Evolutionary conservation across 2,797 vertebrate species (phyloP).

Genomic region (Micropoecilia bifurca): DNA sequence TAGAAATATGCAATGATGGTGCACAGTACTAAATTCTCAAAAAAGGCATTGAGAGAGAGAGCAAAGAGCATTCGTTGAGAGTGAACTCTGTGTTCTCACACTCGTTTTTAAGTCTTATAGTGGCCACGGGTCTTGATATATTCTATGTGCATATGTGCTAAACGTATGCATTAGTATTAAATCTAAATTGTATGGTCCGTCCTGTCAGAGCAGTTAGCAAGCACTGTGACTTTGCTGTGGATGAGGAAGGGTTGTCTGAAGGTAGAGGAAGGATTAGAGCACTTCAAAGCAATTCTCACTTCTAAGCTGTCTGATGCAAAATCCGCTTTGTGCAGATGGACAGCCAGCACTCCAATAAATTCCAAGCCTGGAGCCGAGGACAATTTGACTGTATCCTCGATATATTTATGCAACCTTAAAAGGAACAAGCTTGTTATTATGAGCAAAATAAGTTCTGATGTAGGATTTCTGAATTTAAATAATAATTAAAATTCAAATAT

Average conservation of each 20-base stretch:
- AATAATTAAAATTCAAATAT: neutral
- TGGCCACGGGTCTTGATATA: neutral
- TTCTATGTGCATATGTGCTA: neutral
- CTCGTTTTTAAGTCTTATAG: neutral
- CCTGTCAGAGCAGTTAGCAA: conserved; percentile 41
- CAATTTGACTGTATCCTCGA: conserved; percentile 43
- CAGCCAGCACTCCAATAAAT: conserved; percentile 63
- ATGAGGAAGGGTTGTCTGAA: conserved; percentile 79
- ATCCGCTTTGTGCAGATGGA: conserved; percentile 79
- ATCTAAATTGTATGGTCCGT: conserved; percentile 34
- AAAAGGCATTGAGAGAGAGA: neutral
- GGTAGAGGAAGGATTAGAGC: conserved; percentile 80
- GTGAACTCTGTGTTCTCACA: neutral
- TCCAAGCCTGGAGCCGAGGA: conserved; percentile 42
- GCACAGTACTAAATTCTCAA: neutral
- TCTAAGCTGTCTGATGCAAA: conserved; percentile 80
- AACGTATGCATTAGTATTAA: conserved; percentile 14
- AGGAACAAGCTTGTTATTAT: conserved; percentile 19
- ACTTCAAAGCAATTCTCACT: conserved; percentile 80
- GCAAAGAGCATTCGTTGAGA: neutral
- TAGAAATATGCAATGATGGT: neutral
- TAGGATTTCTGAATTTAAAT: neutral
- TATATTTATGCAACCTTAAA: conserved; percentile 44
- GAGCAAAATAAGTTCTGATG: neutral
- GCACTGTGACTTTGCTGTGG: conserved; percentile 49